These are phyloP conservation scores for Dinocampus coccinellae DNA, from an alignment of 2,888 invertebrate species.

Conservation along the genomic window DNA sequence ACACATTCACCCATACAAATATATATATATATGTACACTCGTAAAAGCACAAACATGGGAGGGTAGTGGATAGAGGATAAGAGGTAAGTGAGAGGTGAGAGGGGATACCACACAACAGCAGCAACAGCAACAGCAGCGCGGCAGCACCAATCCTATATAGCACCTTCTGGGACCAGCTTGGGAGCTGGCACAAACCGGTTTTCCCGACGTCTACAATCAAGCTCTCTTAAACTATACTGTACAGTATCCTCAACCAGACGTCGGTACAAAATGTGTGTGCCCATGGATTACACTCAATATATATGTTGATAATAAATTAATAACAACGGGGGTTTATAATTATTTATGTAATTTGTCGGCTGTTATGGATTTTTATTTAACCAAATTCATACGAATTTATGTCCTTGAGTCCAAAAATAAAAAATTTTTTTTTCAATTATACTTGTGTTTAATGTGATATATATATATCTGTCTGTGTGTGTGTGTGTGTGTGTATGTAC, in stretches of 20 bases:
- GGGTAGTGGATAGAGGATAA: too few species aligned
- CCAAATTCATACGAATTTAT: slow-evolving; percentile 12
- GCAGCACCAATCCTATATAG: slow-evolving; percentile 27
- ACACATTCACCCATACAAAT: neutral
- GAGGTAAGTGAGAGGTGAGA: too few species aligned
- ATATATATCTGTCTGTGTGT: neutral
- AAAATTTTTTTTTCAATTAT: slow-evolving; percentile 23
- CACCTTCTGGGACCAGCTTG: slow-evolving; percentile 42
- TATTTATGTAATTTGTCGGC: slow-evolving; percentile 28
- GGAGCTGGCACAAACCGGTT: slow-evolving; percentile 47
- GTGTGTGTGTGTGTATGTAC: slow-evolving; percentile 10
- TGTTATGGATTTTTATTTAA: neutral
- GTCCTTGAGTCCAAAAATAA: slow-evolving; percentile 45
- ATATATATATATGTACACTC: neutral
- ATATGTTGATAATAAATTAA: neutral
- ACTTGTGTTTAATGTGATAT: neutral
- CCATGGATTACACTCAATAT: slow-evolving; percentile 18
- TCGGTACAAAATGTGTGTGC: slow-evolving; percentile 17
- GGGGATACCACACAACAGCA: too few species aligned
- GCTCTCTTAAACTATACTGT: slow-evolving; percentile 6
- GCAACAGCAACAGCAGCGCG: slow-evolving; percentile 17
- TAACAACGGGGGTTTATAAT: slow-evolving; percentile 9
- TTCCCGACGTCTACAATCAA: slow-evolving; percentile 35
- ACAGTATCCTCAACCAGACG: slow-evolving; percentile 46
- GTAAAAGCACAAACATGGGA: neutral